These are phyloP conservation scores for Bombus terrestris DNA, from an alignment of 1,140 invertebrate species.

Conservation along the genomic window DNA sequence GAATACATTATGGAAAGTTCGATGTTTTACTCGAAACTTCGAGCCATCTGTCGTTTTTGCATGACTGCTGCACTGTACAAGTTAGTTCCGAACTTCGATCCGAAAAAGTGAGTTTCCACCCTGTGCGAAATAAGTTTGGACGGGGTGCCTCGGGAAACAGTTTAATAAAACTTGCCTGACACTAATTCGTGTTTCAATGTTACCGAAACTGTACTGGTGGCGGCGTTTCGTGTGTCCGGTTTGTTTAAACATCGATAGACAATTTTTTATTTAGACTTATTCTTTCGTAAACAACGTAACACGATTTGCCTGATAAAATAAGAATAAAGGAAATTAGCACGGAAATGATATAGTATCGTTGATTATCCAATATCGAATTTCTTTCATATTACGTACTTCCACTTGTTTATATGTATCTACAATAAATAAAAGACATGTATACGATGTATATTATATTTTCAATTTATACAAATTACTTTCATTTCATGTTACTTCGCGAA, in stretches of 20 bases:
- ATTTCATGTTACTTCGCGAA: background rate
- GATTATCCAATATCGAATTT: background rate
- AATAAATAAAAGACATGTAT: background rate
- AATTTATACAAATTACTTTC: background rate
- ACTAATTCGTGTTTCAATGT: slow-evolving; percentile 18
- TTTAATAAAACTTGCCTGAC: slow-evolving; percentile 41
- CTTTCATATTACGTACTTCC: background rate
- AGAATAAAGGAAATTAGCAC: no score
- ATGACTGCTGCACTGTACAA: slow-evolving; percentile 33
- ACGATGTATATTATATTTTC: background rate
- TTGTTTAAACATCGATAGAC: background rate
- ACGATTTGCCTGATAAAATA: no score
- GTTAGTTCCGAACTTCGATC: slow-evolving; percentile 36
- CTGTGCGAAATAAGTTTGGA: slow-evolving; percentile 23
- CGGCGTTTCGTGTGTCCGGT: no score
- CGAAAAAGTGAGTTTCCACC: slow-evolving; percentile 16
- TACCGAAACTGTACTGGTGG: background rate
- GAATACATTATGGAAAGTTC: slow-evolving; percentile 48
- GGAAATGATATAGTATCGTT: no score
- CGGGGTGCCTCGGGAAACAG: slow-evolving; percentile 1
- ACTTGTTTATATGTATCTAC: background rate
- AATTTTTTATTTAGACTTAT: background rate
- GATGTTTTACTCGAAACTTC: slow-evolving; percentile 31
- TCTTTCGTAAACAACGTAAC: no score
- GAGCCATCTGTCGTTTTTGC: slow-evolving; percentile 53